Base-by-base conservation (phyloP, 2,797 vertebrate genomes). In the Enteromius radiatus region DNA sequence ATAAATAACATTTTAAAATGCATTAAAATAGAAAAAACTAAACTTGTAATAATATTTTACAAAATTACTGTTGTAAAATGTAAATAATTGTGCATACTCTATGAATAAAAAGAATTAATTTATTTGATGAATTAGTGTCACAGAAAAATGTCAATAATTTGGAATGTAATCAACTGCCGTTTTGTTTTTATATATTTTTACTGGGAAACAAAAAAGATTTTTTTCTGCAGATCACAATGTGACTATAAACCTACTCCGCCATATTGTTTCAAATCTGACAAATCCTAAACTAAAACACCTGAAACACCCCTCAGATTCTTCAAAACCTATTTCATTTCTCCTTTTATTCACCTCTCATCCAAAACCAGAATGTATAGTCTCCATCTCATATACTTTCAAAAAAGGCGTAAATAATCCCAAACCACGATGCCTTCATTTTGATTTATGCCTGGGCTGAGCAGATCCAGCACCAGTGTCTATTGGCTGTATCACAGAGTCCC, bases 271-370 rank as follows among this genome's bases (percentile, higher is more conserved):
- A n/a, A n/a, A n/a, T 59, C 36, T 36, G 31, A 83, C 7, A 41
- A 52, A 52, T 59, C 14, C 17, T 26, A 71, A 36, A 52, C 61
- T 28, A 47, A 3, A 59, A 43, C 36, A 74, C 10, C 59, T 8
- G 11, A 17, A 71, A 65, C 79, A 47, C 2, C 11, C 4, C 38
- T 54, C 36, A n/a, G 68, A 78, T 33, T 77, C 43, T 31, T 43
- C 10, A 43, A 56, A 69, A 21, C 28, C 17, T 7, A 28, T 69
- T 83, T 41, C 11, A 54, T 64, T 77, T 78, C 21, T 43, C 59
- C 68, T 69, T 84, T 84, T 68, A 80, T 84, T 56, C 64, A 76
- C 67, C 54, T 80, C 59, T 80, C 31, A 28, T 80, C 26, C 38
- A 17, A 41, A 41, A 70, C 41, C 10, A 47, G 11, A 76, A 76